Percentiles rank a stretch among this genome's conserved stretches.
Conservation (phyloP, 2,113 vertebrate genomes). For the Emberiza fucata region DNA sequence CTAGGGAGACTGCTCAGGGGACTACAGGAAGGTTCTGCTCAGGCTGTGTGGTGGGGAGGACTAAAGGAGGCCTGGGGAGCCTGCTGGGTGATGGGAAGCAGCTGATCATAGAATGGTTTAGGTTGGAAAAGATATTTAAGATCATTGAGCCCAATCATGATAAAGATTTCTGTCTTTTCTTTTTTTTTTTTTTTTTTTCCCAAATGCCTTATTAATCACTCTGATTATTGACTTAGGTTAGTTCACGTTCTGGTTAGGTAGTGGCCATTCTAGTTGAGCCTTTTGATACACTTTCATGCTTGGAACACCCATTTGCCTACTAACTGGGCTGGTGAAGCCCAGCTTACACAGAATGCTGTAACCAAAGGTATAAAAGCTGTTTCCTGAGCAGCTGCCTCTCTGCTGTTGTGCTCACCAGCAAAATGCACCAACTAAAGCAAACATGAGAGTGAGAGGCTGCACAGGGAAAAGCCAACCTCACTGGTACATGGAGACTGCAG, state of each 20-base stretch:
- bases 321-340: not conserved
- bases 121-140: not conserved
- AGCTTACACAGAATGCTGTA: not conserved
- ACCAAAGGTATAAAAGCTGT: not conserved
- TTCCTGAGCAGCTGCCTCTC: not conserved
- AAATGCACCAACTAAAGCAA: not conserved
- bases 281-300: not conserved
- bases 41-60: slow-evolving; percentile 87
- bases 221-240: not conserved
- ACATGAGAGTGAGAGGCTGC: not conserved
- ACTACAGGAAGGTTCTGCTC: slow-evolving; percentile 91
- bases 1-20: slow-evolving; percentile 93
- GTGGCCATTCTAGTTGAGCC: not conserved
- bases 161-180: not conserved
- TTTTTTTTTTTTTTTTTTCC: not conserved
- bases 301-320: not conserved
- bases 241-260: not conserved
- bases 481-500: not conserved
- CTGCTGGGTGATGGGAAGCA: not conserved
- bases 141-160: not conserved
- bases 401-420: not conserved
- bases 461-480: not conserved
- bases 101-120: not conserved
- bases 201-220: not conserved
- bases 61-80: not conserved